Evolutionary conservation across 2,113 vertebrate species (phyloP).

Genomic region (Myrmecophaga tridactyla): DNA sequence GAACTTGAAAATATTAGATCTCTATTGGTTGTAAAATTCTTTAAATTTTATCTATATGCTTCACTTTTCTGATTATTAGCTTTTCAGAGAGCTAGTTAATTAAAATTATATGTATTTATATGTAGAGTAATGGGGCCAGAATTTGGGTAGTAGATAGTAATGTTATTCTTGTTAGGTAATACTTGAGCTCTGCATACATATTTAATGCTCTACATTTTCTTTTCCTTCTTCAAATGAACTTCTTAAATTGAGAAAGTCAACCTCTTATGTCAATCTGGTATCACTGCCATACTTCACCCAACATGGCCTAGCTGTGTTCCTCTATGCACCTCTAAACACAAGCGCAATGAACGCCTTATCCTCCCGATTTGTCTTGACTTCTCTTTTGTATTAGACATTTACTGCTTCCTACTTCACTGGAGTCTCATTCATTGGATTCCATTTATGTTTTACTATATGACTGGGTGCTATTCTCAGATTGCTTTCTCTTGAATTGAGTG

Average conservation of each 20-base stretch:
- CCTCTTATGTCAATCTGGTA: not conserved
- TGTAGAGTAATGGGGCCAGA: not conserved
- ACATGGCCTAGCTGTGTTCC: accelerated
- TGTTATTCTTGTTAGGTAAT: not conserved
- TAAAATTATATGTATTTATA: not conserved
- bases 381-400: not conserved
- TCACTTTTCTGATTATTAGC: not conserved
- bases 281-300: too few relatives aligned
- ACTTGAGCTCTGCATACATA: not conserved
- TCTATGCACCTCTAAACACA: not conserved
- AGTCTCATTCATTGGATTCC: not conserved
- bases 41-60: not conserved
- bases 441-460: not conserved
- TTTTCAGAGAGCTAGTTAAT: not conserved
- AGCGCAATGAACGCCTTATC: not conserved
- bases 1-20: not conserved
- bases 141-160: not conserved
- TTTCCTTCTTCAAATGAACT: not conserved
- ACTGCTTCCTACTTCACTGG: not conserved
- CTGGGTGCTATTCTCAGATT: not conserved
- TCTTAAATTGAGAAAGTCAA: not conserved
- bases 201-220: not conserved
- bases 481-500: not conserved
- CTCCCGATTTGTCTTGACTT: not conserved
- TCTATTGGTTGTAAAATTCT: not conserved